These are phyloP conservation scores for Adelges cooleyi DNA, from an alignment of 1,140 invertebrate species.

Conservation along the genomic window DNA sequence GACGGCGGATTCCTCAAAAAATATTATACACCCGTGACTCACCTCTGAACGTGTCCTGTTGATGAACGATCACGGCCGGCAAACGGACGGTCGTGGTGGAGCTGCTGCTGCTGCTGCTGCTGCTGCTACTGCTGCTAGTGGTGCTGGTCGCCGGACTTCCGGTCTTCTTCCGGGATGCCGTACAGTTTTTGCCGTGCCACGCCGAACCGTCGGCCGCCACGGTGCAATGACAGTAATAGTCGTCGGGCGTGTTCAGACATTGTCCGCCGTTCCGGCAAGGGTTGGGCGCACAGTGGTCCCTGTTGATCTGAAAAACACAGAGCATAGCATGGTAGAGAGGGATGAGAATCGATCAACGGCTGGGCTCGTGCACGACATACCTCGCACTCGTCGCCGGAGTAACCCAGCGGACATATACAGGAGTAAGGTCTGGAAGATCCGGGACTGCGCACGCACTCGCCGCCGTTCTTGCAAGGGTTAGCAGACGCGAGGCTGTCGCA, in stretches of 20 bases:
- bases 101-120: not conserved
- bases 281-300: slow-evolving; percentile 68
- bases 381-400: slow-evolving; percentile 65
- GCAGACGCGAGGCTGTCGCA: slow-evolving; percentile 47
- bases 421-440: slow-evolving; percentile 51
- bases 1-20: no score
- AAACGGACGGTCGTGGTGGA: not conserved
- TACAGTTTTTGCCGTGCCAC: slow-evolving; percentile 84
- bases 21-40: no score
- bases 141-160: slow-evolving; percentile 73
- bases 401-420: slow-evolving; percentile 74
- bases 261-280: slow-evolving; percentile 66
- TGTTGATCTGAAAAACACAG: slow-evolving; percentile 57
- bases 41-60: no score
- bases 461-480: slow-evolving; percentile 71
- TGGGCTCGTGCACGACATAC: slow-evolving; percentile 42
- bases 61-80: not conserved
- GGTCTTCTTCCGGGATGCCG: slow-evolving; percentile 66
- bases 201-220: slow-evolving; percentile 40
- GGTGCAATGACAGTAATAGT: slow-evolving; percentile 83
- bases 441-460: slow-evolving; percentile 67
- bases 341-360: no score
- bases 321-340: no score
- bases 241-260: slow-evolving; percentile 71
- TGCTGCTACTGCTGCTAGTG: no score